These are phyloP conservation scores for Coremacera marginata DNA, from an alignment of 2,888 invertebrate genomes.

Conservation along the genomic window DNA sequence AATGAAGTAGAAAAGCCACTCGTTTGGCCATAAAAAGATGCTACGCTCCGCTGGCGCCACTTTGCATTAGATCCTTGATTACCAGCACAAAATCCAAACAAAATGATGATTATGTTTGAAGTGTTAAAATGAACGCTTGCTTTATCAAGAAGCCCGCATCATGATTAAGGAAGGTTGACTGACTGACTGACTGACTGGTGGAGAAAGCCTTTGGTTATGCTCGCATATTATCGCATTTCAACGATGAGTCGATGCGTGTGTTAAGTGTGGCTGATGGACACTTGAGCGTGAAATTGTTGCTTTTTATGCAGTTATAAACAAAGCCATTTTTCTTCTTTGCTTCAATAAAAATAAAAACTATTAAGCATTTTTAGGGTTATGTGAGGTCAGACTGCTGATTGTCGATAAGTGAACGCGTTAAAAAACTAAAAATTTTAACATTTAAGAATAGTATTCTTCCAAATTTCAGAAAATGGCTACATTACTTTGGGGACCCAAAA, in stretches of 20 bases:
- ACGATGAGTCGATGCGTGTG: neutral
- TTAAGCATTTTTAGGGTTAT: neutral
- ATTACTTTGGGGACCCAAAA: neutral
- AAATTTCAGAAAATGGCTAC: neutral
- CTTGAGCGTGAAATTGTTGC: neutral
- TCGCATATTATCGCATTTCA: neutral
- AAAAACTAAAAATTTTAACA: neutral
- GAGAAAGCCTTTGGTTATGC: neutral
- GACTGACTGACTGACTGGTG: neutral
- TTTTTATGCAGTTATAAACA: neutral
- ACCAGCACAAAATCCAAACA: neutral
- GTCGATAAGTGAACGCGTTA: no score
- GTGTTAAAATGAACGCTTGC: neutral
- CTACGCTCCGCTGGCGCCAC: slow-evolving; percentile 9
- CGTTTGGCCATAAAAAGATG: slow-evolving; percentile 9
- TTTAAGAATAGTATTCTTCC: neutral
- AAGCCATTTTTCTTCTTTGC: neutral
- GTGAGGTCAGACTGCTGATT: neutral
- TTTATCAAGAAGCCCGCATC: neutral
- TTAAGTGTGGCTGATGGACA: neutral
- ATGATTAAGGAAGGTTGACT: neutral
- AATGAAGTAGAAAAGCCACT: slow-evolving; percentile 36
- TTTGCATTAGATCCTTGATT: slow-evolving; percentile 16
- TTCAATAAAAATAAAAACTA: neutral
- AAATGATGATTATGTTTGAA: neutral